Conservation (phyloP, 2,888 invertebrate genomes). For the Proisotoma minuta region DNA sequence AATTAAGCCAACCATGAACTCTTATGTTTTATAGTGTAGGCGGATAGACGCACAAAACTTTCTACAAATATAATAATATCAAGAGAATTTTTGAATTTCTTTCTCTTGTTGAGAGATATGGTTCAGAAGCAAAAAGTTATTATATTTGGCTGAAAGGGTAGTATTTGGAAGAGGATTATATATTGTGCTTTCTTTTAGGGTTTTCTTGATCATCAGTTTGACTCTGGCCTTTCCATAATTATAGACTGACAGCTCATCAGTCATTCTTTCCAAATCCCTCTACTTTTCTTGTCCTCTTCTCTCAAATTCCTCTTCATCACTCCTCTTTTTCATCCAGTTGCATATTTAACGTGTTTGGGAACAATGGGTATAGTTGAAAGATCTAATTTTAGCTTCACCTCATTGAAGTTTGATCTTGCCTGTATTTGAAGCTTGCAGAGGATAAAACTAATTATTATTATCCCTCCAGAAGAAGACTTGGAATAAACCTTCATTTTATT, state of each 20-base stretch:
- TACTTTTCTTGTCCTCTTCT: constrained; percentile 5
- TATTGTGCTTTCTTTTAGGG: constrained; percentile 5
- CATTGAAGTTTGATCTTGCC: no score
- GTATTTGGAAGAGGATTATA: no score
- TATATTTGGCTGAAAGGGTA: neutral
- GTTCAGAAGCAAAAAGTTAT: neutral
- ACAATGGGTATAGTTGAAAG: neutral
- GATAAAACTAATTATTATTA: no score
- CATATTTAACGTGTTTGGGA: neutral
- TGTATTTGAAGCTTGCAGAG: no score
- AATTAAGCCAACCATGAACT: neutral
- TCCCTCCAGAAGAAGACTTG: no score
- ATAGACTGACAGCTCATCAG: constrained; percentile 36
- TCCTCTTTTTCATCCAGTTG: neutral
- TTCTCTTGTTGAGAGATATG: neutral
- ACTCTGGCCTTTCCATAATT: constrained; percentile 9
- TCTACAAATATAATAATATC: no score
- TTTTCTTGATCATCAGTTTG: constrained; percentile 15
- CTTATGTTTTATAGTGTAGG: no score
- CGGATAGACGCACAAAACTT: no score
- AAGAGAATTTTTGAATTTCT: neutral
- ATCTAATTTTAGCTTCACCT: neutral
- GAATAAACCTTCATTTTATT: no score
- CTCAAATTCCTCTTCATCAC: neutral
- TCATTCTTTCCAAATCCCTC: constrained; percentile 26